Percentiles rank a stretch among this genome's conserved stretches.
Conservation (phyloP, 2,888 invertebrate genomes). For the Cylloceria caligata region DNA sequence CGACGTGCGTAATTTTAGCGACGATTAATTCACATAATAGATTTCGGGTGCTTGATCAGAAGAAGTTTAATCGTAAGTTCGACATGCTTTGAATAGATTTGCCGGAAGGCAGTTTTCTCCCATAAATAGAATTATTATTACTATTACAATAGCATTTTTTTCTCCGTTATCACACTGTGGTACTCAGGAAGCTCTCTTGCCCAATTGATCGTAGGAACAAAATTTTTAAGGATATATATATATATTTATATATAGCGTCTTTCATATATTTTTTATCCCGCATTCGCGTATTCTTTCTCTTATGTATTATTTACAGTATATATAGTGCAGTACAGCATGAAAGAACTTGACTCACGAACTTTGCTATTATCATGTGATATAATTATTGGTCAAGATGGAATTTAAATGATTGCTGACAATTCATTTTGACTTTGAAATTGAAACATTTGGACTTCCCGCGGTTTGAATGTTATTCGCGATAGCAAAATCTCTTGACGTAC, state of each 20-base stretch:
- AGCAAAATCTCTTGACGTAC: constrained; percentile 29
- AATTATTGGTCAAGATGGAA: constrained; percentile 68
- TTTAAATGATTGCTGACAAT: constrained; percentile 55
- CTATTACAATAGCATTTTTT: constrained; percentile 45
- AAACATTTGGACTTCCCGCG: constrained; percentile 46
- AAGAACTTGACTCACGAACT: constrained; percentile 57
- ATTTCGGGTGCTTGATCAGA: constrained; percentile 8
- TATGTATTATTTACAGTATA: constrained; percentile 59
- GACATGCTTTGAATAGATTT: constrained; percentile 11
- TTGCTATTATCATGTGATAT: constrained; percentile 64
- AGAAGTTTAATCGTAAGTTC: constrained; percentile 8
- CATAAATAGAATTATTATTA: constrained; percentile 28
- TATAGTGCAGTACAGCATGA: constrained; percentile 65
- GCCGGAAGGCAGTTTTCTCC: constrained; percentile 1
- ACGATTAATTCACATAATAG: constrained; percentile 16
- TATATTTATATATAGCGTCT: constrained; percentile 28
- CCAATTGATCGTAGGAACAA: constrained; percentile 60
- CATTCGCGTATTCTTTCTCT: constrained; percentile 43
- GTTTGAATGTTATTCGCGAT: constrained; percentile 36
- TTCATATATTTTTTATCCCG: constrained; percentile 57
- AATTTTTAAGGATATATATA: constrained; percentile 50
- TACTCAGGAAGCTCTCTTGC: constrained; percentile 67
- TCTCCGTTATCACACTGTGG: constrained; percentile 58
- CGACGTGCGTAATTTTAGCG: neutral
- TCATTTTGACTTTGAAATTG: constrained; percentile 34